Percentiles rank a stretch among this genome's conserved stretches.
Evolutionary conservation across 1,140 invertebrate species (phyloP).

Genomic region (Hyles vespertilio): DNA sequence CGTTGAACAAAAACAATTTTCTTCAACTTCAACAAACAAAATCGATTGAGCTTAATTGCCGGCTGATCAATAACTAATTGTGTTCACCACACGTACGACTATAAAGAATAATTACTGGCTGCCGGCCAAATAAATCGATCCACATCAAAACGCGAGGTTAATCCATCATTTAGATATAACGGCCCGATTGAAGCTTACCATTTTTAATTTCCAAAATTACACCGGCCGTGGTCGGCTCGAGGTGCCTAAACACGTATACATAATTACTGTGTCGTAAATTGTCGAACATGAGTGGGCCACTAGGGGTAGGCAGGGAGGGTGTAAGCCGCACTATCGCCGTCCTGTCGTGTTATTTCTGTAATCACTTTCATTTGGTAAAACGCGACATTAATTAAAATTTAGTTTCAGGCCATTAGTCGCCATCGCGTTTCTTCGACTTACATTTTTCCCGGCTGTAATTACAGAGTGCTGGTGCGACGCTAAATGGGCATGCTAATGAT

Average conservation of each 20-base stretch:
- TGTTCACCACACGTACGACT: slow-evolving; percentile 67
- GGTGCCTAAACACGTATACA: slow-evolving; percentile 59
- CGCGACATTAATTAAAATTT: slow-evolving; percentile 76
- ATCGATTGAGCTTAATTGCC: slow-evolving; percentile 72
- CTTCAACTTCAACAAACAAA: slow-evolving; percentile 72
- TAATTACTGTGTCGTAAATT: slow-evolving; percentile 68
- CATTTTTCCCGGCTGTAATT: slow-evolving; percentile 68
- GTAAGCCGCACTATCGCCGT: slow-evolving; percentile 27
- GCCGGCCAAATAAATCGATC: slow-evolving; percentile 73
- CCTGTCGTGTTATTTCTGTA: slow-evolving; percentile 69
- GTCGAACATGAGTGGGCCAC: slow-evolving; percentile 43
- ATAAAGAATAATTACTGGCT: slow-evolving; percentile 74
- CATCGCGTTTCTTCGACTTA: slow-evolving; percentile 69
- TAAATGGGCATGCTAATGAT: slow-evolving; percentile 70
- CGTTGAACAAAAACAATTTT: slow-evolving; percentile 71
- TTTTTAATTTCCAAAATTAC: slow-evolving; percentile 74
- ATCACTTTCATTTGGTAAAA: slow-evolving; percentile 72
- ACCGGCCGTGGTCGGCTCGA: slow-evolving; percentile 36
- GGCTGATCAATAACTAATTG: slow-evolving; percentile 74
- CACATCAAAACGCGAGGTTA: slow-evolving; percentile 70
- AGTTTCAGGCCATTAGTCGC: slow-evolving; percentile 73
- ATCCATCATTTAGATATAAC: slow-evolving; percentile 75
- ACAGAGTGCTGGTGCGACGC: slow-evolving; percentile 60
- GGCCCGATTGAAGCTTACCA: slow-evolving; percentile 67
- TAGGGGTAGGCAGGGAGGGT: slow-evolving; percentile 23